Conservation (phyloP, 2,888 invertebrate genomes). For the Cotesia congregata region DNA sequence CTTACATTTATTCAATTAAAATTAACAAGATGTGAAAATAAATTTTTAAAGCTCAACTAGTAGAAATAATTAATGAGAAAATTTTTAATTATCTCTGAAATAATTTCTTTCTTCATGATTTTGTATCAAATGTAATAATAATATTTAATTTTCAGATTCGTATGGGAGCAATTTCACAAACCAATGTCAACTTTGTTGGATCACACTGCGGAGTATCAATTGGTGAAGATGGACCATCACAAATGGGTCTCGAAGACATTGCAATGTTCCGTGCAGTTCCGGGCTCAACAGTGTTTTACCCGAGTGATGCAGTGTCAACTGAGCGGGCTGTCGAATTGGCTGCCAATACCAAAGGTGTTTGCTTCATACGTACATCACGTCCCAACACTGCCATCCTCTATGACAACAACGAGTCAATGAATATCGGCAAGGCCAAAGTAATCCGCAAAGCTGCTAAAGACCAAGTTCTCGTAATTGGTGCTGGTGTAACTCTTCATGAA, state of each 20-base stretch:
- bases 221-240: conserved; percentile 98
- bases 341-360: conserved; percentile 94
- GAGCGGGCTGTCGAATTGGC: conserved; percentile 97
- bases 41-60: too few relatives aligned
- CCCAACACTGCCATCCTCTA: conserved; percentile 92
- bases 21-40: too few relatives aligned
- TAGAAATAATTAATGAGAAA: too few relatives aligned
- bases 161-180: conserved; percentile 99
- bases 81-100: too few relatives aligned
- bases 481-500: conserved; percentile 94
- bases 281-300: conserved; percentile 84
- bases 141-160: conserved; percentile 78
- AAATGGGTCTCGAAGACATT: conserved; percentile 99
- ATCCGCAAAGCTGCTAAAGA: conserved; percentile 83
- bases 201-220: conserved; percentile 99
- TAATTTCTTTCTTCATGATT: neutral
- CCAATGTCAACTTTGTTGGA: conserved; percentile 95
- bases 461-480: conserved; percentile 89
- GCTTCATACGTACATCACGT: conserved; percentile 95
- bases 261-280: conserved; percentile 95
- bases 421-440: conserved; percentile 84
- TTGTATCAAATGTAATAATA: neutral
- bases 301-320: conserved; percentile 91
- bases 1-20: too few relatives aligned
- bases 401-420: conserved; percentile 84